phyloP scores from a whole-genome alignment of 2,113 vertebrate species.

The Pteronura brasiliensis region DNA sequence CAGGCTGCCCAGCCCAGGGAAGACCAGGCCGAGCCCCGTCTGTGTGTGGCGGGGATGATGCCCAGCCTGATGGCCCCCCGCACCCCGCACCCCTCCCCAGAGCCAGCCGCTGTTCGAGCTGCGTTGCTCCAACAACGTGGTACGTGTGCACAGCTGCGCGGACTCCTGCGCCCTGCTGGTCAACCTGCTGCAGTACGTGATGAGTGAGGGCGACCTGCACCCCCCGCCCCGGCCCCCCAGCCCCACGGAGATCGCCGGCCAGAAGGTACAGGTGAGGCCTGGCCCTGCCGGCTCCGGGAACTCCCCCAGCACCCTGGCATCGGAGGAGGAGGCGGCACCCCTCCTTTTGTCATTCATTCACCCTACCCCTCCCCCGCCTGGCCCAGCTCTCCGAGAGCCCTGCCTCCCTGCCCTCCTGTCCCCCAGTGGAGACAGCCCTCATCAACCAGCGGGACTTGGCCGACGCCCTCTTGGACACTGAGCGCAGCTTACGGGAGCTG shows the following conservation, averaged over 20 bases:
- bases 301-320: background rate
- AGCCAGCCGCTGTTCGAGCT: constrained; percentile 93
- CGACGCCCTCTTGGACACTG: constrained; percentile 92
- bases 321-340: background rate
- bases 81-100: constrained; percentile 66
- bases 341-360: background rate
- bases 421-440: constrained; percentile 90
- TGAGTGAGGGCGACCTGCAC: constrained; percentile 89
- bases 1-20: background rate
- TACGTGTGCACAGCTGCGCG: constrained; percentile 92
- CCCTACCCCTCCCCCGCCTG: background rate
- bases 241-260: constrained; percentile 93
- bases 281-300: background rate
- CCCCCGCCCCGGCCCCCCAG: constrained; percentile 88
- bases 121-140: constrained; percentile 94
- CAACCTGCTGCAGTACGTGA: constrained; percentile 92
- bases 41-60: background rate
- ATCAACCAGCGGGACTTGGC: constrained; percentile 94
- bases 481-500: constrained; percentile 83
- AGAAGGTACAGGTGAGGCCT: constrained; percentile 89
- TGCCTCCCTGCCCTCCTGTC: constrained; percentile 84
- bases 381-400: constrained; percentile 89
- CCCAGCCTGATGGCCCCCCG: background rate
- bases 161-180: constrained; percentile 92
- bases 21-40: background rate